A percentile compares a stretch with the other conserved stretches of the same genome.
These are phyloP conservation scores for Halcyon badia DNA, from an alignment of 2,797 vertebrate genomes.

Conservation along the genomic window DNA sequence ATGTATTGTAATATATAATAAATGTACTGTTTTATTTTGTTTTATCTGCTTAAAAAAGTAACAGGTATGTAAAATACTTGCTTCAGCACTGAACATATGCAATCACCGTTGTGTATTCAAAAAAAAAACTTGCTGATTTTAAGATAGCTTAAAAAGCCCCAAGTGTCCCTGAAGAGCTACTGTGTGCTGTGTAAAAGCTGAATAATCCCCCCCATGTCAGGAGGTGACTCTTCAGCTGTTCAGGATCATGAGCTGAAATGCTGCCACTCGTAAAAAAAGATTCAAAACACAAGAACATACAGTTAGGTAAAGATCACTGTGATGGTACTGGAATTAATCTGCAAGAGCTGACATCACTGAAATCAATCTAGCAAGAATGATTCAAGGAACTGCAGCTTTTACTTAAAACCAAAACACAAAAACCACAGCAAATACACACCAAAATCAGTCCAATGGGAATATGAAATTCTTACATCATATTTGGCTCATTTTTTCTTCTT, in stretches of 20 bases:
- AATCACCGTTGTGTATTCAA: conserved; percentile 45
- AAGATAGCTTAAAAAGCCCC: conserved; percentile 75
- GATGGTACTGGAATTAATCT: conserved; percentile 67
- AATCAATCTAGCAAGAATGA: conserved; percentile 60
- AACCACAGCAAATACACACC: conserved; percentile 62
- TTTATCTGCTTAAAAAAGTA: conserved; percentile 12
- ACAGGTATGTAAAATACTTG: conserved; percentile 9
- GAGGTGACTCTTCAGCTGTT: conserved; percentile 93
- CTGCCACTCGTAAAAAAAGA: conserved; percentile 82
- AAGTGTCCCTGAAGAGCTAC: conserved; percentile 80
- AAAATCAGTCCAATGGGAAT: conserved; percentile 44
- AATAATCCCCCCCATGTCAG: conserved; percentile 89
- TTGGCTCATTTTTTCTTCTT: conserved; percentile 77
- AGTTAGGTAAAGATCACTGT: conserved; percentile 66
- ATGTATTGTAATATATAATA: not conserved
- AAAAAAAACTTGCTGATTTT: conserved; percentile 39
- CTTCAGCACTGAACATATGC: not conserved
- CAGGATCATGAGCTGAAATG: conserved; percentile 85
- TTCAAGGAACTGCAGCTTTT: conserved; percentile 65
- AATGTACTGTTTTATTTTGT: conserved; percentile 21
- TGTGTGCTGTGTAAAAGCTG: conserved; percentile 81
- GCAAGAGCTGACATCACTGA: conserved; percentile 62
- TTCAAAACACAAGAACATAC: conserved; percentile 75
- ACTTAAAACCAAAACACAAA: conserved; percentile 59
- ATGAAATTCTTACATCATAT: conserved; percentile 68